Evolutionary conservation across 2,113 vertebrate species (phyloP), one percentile per base, ranked within the genome.

Genomic region (Vimba vimba): DNA sequence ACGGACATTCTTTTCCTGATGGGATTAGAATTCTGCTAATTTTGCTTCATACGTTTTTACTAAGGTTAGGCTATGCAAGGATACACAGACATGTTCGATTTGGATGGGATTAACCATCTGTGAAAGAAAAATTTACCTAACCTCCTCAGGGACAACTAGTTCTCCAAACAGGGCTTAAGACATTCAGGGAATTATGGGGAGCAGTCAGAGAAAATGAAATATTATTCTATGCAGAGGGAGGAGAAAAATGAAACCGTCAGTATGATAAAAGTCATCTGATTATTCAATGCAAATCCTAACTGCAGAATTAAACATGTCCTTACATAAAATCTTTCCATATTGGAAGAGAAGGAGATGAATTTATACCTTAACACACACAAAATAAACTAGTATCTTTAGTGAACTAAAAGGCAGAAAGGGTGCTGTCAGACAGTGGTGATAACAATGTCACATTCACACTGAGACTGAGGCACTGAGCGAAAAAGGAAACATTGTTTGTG

Each of bases 201-300:
- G 13, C 45, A 75, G n/a, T 50, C 43, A 50, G n/a, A 75, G n/a
- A 50, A 45, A 45, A 74, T n/a, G 39, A n/a, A 74, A 45, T n/a
- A 45, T 74, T 45, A 74, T 21, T 45, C 39, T 45, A 36, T n/a
- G 23, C 2, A 12, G 39, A 43, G 19, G 69, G 69, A 45, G 69
- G 69, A 43, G 69, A 74, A 74, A 74, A 74, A n/a, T 25, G 12
- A 75, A 75, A 75, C 73, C 17, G 73, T 45, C 73, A 75, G 45
- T 71, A 71, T 39, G 36, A 71, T 71, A 71, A 71, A 71, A 43
- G 68, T 43, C 4, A 43, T 43, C 33, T 12, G 19, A 71, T 71
- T 71, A 9, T 39, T 39, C 1, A 43, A 71, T 43, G 19, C 19
- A 71, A 71, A 71, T 43, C 68, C 33, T 71, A 36, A 71, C 68